Conservation (phyloP, 2,888 invertebrate species). For the Autographa gamma region DNA sequence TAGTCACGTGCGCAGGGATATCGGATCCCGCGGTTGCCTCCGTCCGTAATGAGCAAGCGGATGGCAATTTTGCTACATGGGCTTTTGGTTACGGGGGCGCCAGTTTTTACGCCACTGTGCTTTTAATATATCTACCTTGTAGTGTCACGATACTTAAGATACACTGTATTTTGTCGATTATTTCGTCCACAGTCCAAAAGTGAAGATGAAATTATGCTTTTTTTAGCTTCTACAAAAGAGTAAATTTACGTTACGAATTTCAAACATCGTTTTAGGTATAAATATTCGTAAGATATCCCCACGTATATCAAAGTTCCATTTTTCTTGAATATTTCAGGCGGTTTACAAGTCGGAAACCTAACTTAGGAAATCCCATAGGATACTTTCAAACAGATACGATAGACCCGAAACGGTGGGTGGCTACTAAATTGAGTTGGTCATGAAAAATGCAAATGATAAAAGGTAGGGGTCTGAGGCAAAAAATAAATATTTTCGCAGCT, state of each 20-base stretch:
- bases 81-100: constrained; percentile 82
- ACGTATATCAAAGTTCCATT: constrained; percentile 52
- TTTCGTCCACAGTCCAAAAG: constrained; percentile 6
- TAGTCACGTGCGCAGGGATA: constrained; percentile 87
- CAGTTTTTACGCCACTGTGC: constrained; percentile 81
- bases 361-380: constrained; percentile 59
- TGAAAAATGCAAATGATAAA: constrained; percentile 66
- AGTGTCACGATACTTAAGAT: constrained; percentile 60
- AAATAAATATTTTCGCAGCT: constrained; percentile 46
- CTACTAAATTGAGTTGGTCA: constrained; percentile 65
- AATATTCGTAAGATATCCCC: constrained; percentile 34
- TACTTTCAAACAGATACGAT: constrained; percentile 51
- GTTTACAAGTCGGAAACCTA: constrained; percentile 46
- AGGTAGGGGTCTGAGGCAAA: constrained; percentile 49
- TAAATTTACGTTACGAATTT: too few species aligned
- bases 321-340: constrained; percentile 54
- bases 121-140: constrained; percentile 79
- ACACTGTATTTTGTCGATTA: constrained; percentile 61
- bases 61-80: constrained; percentile 87
- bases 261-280: constrained; percentile 26
- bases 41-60: constrained; percentile 86
- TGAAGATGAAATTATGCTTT: too few species aligned
- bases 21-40: constrained; percentile 86
- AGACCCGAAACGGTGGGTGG: constrained; percentile 56
- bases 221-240: too few species aligned